These are phyloP conservation scores for Zosterops japonicus DNA, from an alignment of 2,113 vertebrate genomes.

Conservation along the genomic window DNA sequence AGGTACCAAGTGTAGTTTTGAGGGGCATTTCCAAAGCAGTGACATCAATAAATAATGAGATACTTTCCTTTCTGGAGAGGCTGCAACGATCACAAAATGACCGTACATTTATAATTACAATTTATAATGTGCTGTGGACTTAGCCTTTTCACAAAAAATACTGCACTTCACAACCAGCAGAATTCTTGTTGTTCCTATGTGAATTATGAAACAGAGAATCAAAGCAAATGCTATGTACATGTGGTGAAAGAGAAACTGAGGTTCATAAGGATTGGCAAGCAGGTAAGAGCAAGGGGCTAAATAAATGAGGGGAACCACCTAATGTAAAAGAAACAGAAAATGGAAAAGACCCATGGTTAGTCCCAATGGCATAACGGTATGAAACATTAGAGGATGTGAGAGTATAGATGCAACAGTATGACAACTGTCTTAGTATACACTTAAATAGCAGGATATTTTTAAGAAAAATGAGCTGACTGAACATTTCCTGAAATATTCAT, in stretches of 20 bases:
- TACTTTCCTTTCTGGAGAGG: background rate
- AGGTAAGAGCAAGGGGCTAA: background rate
- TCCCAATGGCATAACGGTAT: background rate
- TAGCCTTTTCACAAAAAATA: background rate
- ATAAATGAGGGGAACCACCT: background rate
- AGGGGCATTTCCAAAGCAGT: accelerated
- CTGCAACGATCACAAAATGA: background rate
- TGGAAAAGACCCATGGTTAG: background rate
- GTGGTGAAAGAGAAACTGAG: background rate
- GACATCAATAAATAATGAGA: background rate
- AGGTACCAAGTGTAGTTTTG: background rate
- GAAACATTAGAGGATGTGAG: background rate
- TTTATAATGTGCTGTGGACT: background rate
- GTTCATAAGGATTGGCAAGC: background rate
- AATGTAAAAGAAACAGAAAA: background rate
- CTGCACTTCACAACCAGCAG: background rate
- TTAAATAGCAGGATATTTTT: background rate
- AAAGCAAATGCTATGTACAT: background rate
- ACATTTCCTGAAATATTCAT: background rate
- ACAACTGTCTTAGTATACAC: background rate
- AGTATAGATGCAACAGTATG: background rate
- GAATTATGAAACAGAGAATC: background rate
- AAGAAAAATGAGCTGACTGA: background rate
- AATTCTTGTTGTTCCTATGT: background rate
- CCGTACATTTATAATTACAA: too few species aligned